Conservation (phyloP, 1,140 invertebrate genomes). For the Pseudoatta argentina region DNA sequence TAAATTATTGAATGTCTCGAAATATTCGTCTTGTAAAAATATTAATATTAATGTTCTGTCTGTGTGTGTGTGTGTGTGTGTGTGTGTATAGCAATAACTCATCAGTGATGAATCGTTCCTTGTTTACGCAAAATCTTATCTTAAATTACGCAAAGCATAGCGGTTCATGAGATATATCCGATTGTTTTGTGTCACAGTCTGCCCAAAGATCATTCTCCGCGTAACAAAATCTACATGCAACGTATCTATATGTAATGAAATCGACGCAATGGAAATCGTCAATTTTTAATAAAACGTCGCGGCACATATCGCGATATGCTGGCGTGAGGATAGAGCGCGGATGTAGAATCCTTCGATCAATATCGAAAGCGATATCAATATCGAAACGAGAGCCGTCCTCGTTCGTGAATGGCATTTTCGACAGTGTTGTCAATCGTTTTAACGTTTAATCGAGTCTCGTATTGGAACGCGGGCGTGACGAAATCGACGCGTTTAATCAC, state of each 20-base stretch:
- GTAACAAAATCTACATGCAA: background rate
- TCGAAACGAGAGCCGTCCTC: constrained; percentile 42
- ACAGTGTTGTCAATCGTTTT: constrained; percentile 59
- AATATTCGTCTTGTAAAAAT: background rate
- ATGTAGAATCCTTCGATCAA: constrained; percentile 45
- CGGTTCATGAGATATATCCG: background rate
- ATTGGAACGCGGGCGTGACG: background rate
- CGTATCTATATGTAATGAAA: constrained; percentile 12
- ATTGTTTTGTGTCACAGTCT: background rate
- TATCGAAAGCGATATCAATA: constrained; percentile 56
- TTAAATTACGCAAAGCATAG: background rate
- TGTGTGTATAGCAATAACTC: background rate
- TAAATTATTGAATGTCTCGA: background rate
- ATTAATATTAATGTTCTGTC: background rate
- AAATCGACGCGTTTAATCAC: constrained; percentile 33
- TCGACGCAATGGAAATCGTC: constrained; percentile 36
- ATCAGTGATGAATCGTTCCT: background rate
- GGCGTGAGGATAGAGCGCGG: background rate
- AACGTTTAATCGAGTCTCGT: constrained; percentile 46
- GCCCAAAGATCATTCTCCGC: background rate
- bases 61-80: background rate
- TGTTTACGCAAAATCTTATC: background rate
- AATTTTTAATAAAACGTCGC: constrained; percentile 58
- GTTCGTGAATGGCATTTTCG: constrained; percentile 47
- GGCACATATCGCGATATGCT: constrained; percentile 14